Conservation (phyloP, 64 coral and sea anemone genomes). For the Catalaphyllia jardinei region DNA sequence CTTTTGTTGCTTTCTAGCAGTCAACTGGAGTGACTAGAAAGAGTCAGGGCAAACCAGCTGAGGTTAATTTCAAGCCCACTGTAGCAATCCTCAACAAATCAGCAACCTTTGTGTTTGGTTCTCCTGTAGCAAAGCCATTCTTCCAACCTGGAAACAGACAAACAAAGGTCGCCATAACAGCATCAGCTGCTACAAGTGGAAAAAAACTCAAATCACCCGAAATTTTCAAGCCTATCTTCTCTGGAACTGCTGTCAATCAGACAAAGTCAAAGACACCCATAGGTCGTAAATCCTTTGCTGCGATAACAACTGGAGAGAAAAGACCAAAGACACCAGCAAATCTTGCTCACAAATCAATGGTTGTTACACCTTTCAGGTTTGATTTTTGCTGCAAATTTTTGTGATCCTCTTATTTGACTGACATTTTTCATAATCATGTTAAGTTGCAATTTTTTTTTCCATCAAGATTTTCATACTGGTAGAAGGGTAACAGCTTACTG, state of each 20-base stretch:
- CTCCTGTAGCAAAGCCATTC: conserved; percentile 36
- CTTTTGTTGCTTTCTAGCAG: conserved; percentile 25
- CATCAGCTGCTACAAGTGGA: background rate
- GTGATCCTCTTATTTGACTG: background rate
- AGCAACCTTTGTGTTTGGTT: conserved; percentile 53
- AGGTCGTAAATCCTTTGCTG: conserved; percentile 60
- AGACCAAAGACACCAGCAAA: conserved; percentile 67
- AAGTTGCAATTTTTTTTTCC: no score
- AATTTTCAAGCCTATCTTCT: conserved; percentile 2
- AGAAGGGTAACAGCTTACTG: no score
- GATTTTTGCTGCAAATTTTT: background rate
- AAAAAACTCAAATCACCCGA: conserved; percentile 66
- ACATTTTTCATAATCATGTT: background rate
- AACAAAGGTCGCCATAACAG: background rate
- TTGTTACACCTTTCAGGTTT: conserved; percentile 77
- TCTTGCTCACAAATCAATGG: conserved; percentile 53
- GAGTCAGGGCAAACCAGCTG: background rate
- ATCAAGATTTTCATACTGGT: no score
- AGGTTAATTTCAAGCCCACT: conserved; percentile 25
- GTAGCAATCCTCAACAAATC: conserved; percentile 36
- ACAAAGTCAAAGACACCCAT: conserved; percentile 58
- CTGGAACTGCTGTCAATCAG: background rate
- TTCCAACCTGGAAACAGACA: conserved; percentile 25
- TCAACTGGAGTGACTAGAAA: conserved; percentile 14
- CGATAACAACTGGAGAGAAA: conserved; percentile 5